Evolutionary conservation across 2,888 invertebrate genomes (phyloP), one percentile per base, ranked within the genome.

Genomic region (Trichacis sp.): DNA sequence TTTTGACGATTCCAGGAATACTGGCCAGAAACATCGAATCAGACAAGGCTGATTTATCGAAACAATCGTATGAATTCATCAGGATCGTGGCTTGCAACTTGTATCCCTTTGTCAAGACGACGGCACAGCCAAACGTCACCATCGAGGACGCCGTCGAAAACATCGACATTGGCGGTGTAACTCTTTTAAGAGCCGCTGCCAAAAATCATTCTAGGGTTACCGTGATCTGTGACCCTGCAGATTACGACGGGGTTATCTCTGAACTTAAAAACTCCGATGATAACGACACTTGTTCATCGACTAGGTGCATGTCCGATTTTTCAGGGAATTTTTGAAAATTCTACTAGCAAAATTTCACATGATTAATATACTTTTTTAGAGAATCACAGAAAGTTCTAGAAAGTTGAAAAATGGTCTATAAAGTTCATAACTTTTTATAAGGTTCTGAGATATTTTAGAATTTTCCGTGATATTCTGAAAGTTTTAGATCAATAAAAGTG

Each of bases 131-230:
- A 0, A 88, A 91, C 71, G 96, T 95, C 0, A 92, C 91, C 0
- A 87, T 95, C 11, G 90, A 90, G 2, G 94, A 96, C 83, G 98
- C 98, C 0, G 92, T 98, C 0, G 98, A 98, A 84, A 96, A 98
- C 80, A 95, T 98, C 70, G 98, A 98, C 82, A 98, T 98, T 70
- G 97, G 96, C 71, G 98, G 98, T 15, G 98, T 98, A 0, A 97
- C 98, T 1, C 85, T 98, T 17, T 85, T 98, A 15, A 87, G 98
- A 74, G 98, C 98, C 1, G 98, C 98, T 8, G 98, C 98, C 1
- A 98, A 99, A 86, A 98, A 98, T 86, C 96, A 98, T 83, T 89
- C 91, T 43, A 89, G 98, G 77, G 98, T 99, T 5, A 96, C 97
- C 0, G 93, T 98, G 14, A 84, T 98, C 60, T 97, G 96, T 81